A percentile compares a stretch with the other conserved stretches of the same genome.
phyloP scores from a whole-genome alignment of 2,797 vertebrate genomes.

The Epinephelus malabaricus region DNA sequence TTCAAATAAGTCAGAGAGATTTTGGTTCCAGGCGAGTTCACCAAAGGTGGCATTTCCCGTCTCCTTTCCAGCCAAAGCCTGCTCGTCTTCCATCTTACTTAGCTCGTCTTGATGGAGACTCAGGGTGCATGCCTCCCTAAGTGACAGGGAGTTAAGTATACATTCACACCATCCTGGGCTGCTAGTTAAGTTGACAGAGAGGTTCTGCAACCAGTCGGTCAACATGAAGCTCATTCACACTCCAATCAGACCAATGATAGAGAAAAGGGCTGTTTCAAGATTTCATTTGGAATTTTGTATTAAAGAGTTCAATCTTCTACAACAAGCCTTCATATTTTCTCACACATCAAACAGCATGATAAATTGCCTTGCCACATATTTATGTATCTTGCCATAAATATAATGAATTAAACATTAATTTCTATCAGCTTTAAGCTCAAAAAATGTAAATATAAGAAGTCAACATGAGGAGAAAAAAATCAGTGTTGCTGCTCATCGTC shows the following conservation, averaged over 20 bases:
- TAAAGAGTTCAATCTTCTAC: conserved; percentile 47
- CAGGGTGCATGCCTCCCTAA: conserved; percentile 85
- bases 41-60: conserved; percentile 86
- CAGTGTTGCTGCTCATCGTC: conserved; percentile 60
- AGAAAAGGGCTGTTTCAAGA: conserved; percentile 61
- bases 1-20: conserved; percentile 82
- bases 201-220: conserved; percentile 78
- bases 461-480: conserved; percentile 41
- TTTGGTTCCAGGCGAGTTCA: conserved; percentile 80
- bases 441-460: conserved; percentile 47
- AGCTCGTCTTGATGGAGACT: conserved; percentile 85
- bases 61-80: conserved; percentile 78
- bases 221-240: conserved; percentile 80
- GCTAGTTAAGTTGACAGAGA: conserved; percentile 86
- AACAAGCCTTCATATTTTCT: conserved; percentile 22
- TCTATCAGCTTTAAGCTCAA: not conserved
- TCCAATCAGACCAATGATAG: conserved; percentile 83
- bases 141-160: conserved; percentile 89
- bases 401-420: conserved; percentile 11
- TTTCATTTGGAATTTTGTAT: conserved; percentile 64
- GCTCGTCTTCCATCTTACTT: conserved; percentile 88
- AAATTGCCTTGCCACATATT: not conserved
- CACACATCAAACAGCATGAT: conserved; percentile 6
- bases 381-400: not conserved
- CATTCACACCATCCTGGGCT: conserved; percentile 84